These are phyloP conservation scores for Scaptomyza parva DNA, from an alignment of 2,888 invertebrate genomes.

Conservation along the genomic window DNA sequence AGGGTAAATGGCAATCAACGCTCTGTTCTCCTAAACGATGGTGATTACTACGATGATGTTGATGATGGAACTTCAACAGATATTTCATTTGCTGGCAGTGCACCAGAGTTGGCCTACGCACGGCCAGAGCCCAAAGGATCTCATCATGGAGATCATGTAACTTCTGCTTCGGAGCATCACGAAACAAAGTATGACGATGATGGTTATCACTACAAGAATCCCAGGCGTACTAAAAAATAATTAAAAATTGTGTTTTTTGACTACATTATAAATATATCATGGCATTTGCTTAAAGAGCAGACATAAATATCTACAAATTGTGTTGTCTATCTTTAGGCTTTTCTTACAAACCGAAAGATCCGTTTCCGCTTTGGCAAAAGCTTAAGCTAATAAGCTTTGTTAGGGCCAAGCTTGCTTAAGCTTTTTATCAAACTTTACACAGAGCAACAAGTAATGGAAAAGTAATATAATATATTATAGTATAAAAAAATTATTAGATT, in stretches of 20 bases:
- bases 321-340: slow-evolving; percentile 48
- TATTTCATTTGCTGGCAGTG: slow-evolving; percentile 52
- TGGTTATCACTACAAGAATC: slow-evolving; percentile 73
- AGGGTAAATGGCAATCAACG: slow-evolving; percentile 51
- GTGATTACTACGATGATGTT: slow-evolving; percentile 60
- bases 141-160: slow-evolving; percentile 30
- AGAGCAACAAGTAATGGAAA: background rate
- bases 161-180: slow-evolving; percentile 43
- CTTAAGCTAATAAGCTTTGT: slow-evolving; percentile 27
- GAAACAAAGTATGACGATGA: slow-evolving; percentile 53
- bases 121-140: slow-evolving; percentile 39
- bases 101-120: slow-evolving; percentile 55
- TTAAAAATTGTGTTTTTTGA: background rate
- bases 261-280: slow-evolving; percentile 29
- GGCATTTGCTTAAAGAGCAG: slow-evolving; percentile 72
- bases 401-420: slow-evolving; percentile 1
- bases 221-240: slow-evolving; percentile 40
- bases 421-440: slow-evolving; percentile 44
- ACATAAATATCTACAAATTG: background rate
- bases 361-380: slow-evolving; percentile 45
- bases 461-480: background rate
- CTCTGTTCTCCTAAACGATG: slow-evolving; percentile 48
- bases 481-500: background rate
- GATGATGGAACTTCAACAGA: slow-evolving; percentile 25
- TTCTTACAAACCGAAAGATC: background rate